Evolutionary conservation across 1,140 invertebrate genomes (phyloP).

Genomic region (Listronotus bonariensis): DNA sequence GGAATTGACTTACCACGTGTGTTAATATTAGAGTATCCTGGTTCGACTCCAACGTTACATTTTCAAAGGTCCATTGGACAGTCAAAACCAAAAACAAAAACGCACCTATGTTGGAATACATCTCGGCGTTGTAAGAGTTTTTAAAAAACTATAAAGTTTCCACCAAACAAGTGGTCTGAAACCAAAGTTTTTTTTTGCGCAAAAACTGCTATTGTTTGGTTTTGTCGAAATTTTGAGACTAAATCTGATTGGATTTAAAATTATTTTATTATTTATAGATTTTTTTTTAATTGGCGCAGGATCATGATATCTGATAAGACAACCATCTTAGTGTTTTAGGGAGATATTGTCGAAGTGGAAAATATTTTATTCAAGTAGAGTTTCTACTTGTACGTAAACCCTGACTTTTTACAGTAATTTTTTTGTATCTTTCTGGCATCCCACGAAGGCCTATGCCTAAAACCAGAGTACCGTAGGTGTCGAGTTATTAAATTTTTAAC

Average conservation of each 20-base stretch:
- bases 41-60: not conserved
- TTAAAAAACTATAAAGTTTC: constrained; percentile 1
- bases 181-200: not conserved
- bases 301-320: too few relatives aligned
- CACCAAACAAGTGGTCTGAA: constrained; percentile 4
- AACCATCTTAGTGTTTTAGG: too few relatives aligned
- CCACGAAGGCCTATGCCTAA: too few relatives aligned
- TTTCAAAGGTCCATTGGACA: constrained; percentile 2
- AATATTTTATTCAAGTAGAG: not conserved
- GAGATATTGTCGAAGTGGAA: too few relatives aligned
- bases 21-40: constrained; percentile 3
- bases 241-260: not conserved
- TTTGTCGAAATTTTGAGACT: not conserved
- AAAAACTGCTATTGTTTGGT: not conserved
- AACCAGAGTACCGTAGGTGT: too few relatives aligned
- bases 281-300: too few relatives aligned
- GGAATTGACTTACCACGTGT: constrained; percentile 1
- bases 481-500: too few relatives aligned
- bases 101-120: constrained; percentile 1
- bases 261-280: too few relatives aligned
- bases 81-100: constrained; percentile 2
- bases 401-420: too few relatives aligned
- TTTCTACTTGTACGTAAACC: too few relatives aligned
- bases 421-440: too few relatives aligned
- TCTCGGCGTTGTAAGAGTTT: not conserved